phyloP scores from a whole-genome alignment of 2,113 vertebrate species.

The Platysteira castanea region DNA sequence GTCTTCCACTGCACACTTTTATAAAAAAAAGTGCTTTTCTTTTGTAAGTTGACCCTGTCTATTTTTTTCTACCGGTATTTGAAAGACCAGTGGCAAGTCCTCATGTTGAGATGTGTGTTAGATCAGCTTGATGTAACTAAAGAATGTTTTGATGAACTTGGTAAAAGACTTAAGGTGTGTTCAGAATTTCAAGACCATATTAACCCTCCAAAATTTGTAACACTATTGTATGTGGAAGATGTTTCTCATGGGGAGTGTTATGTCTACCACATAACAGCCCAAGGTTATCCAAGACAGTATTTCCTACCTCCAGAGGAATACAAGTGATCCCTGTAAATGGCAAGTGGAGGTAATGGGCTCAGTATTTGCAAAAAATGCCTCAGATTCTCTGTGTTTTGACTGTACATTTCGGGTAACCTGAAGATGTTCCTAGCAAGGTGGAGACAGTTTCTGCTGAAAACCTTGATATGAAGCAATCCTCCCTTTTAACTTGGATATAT shows the following conservation, averaged over 20 bases:
- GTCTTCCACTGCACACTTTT: neutral
- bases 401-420: neutral
- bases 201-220: neutral
- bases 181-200: neutral
- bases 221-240: neutral
- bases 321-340: neutral
- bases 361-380: neutral
- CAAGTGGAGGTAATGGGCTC: neutral
- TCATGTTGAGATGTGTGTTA: neutral
- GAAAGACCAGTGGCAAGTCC: neutral
- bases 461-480: neutral
- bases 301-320: neutral
- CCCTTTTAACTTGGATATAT: neutral
- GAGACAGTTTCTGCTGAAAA: neutral
- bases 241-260: neutral
- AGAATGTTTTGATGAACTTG: neutral
- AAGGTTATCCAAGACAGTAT: neutral
- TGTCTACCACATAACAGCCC: neutral
- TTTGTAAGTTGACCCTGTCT: neutral
- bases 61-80: neutral
- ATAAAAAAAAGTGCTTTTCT: neutral
- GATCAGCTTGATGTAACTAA: neutral
- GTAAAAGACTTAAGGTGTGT: fast-evolving
- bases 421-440: neutral
- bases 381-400: neutral